phyloP scores from a whole-genome alignment of 2,888 invertebrate species.

The Choristoneura rosaceana region DNA sequence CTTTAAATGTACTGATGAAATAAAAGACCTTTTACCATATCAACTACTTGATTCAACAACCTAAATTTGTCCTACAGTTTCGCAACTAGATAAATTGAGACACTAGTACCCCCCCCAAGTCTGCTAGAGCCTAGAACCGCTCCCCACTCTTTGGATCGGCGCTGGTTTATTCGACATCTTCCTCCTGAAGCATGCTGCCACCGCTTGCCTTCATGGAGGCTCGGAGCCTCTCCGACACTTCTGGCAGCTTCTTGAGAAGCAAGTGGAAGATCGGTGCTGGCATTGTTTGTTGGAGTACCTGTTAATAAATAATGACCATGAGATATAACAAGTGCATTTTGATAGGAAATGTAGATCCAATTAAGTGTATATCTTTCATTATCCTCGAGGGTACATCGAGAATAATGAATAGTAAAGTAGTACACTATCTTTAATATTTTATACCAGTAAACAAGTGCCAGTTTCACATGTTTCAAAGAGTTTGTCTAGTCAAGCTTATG shows the following conservation, averaged over 20 bases:
- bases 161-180: conserved; percentile 75
- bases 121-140: conserved; percentile 3
- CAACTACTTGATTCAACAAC: not conserved
- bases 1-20: not conserved
- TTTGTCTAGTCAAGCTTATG: no score
- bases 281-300: conserved; percentile 96
- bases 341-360: no score
- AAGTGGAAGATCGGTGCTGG: conserved; percentile 97
- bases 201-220: conserved; percentile 73
- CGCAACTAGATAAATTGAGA: not conserved
- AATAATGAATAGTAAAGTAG: no score
- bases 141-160: conserved; percentile 3
- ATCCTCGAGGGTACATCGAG: no score
- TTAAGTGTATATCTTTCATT: no score
- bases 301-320: conserved; percentile 43
- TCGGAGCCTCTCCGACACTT: conserved; percentile 81
- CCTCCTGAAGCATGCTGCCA: conserved; percentile 70
- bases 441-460: no score
- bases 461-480: no score
- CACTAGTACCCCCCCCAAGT: conserved; percentile 9
- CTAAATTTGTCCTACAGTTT: not conserved
- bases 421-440: no score
- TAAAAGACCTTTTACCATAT: not conserved
- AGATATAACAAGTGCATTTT: no score
- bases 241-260: conserved; percentile 92